Percentiles rank a stretch among this genome's conserved stretches.
These are phyloP conservation scores for Syrrhaptes paradoxus DNA, from an alignment of 2,113 vertebrate genomes.

Conservation along the genomic window DNA sequence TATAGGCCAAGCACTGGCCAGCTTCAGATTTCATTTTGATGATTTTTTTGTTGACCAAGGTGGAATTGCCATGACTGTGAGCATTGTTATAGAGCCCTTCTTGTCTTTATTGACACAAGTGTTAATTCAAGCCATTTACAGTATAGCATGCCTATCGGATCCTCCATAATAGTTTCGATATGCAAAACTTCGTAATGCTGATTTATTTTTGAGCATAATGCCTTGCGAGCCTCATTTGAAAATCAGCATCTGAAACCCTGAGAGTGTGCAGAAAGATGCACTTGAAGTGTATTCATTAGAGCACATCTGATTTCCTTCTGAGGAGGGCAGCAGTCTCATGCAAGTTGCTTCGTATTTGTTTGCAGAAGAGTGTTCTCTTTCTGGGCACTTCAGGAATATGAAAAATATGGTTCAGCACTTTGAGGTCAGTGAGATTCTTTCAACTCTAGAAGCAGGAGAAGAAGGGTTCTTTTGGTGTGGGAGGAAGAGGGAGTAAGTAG, in stretches of 20 bases:
- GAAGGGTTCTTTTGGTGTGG: not conserved
- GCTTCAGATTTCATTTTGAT: slow-evolving; percentile 38
- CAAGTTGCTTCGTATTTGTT: not conserved
- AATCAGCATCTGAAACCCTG: not conserved
- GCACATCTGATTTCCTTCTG: slow-evolving; percentile 2
- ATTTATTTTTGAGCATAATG: not conserved
- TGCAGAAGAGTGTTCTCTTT: not conserved
- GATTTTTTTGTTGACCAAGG: not conserved
- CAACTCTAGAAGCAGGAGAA: not conserved
- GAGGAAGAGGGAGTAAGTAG: not conserved
- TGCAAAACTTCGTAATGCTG: not conserved
- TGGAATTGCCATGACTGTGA: not conserved
- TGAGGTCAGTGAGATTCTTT: not conserved
- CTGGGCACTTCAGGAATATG: not conserved
- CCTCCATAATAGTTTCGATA: not conserved
- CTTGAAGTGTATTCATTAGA: not conserved
- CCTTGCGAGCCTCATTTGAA: not conserved
- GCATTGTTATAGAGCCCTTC: not conserved
- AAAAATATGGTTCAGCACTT: not conserved
- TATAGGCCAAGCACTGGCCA: not conserved
- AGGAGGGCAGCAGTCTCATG: not conserved
- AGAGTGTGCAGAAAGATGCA: not conserved
- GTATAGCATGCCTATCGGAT: not conserved
- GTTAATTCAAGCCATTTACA: not conserved
- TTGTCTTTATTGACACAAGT: not conserved